Evolutionary conservation across 2,113 vertebrate species (phyloP).

Genomic region (Tenebrosternarchus preto): DNA sequence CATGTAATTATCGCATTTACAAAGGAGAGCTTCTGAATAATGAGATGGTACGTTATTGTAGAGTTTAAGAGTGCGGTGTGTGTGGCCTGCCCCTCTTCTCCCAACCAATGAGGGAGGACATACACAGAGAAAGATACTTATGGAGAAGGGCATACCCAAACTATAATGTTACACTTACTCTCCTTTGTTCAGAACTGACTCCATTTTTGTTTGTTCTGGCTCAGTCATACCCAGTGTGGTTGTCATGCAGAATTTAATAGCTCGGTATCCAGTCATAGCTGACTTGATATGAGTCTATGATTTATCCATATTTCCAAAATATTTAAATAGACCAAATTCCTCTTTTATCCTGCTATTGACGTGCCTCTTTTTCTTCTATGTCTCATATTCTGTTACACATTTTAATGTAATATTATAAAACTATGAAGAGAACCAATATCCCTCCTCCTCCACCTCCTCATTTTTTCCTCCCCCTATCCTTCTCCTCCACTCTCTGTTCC

Average conservation of each 20-base stretch:
- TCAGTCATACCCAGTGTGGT: neutral
- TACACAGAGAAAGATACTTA: constrained; percentile 6
- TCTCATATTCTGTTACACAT: constrained; percentile 30
- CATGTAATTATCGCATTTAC: constrained; percentile 82
- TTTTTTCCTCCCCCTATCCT: constrained; percentile 46
- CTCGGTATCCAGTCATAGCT: neutral
- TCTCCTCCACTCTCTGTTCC: constrained; percentile 53
- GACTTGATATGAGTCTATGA: constrained; percentile 20
- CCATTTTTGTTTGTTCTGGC: constrained; percentile 40
- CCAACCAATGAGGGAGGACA: constrained; percentile 13
- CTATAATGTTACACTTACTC: constrained; percentile 18
- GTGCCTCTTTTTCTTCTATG: constrained; percentile 36
- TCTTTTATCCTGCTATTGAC: too few relatives aligned
- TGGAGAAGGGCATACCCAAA: constrained; percentile 11
- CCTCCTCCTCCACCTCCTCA: neutral
- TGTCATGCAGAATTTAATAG: constrained; percentile 3
- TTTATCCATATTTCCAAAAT: constrained; percentile 48
- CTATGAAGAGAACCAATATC: constrained; percentile 11
- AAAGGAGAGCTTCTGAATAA: constrained; percentile 74
- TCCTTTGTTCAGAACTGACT: constrained; percentile 22
- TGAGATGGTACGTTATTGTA: constrained; percentile 63
- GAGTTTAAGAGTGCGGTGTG: constrained; percentile 39
- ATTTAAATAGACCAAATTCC: constrained; percentile 3
- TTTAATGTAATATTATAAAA: constrained; percentile 6
- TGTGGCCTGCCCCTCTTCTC: constrained; percentile 34